A percentile compares a stretch with the other conserved stretches of the same genome.
Conservation (phyloP, 2,113 vertebrate species). For the Petromus typicus region DNA sequence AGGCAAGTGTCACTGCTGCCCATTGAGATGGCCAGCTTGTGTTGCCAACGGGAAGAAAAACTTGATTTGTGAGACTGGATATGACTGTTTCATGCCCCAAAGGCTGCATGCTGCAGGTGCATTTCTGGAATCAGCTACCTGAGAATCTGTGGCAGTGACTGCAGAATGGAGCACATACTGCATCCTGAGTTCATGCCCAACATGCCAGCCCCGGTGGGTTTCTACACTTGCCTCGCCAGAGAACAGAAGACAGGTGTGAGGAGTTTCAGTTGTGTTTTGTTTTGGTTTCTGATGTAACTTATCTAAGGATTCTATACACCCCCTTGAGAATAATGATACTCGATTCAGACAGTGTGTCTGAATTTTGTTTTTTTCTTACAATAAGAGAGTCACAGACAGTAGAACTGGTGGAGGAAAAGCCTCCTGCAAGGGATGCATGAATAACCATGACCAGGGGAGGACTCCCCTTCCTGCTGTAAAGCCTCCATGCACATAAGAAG, state of each 20-base stretch:
- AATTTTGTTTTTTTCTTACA: no score
- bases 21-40: neutral
- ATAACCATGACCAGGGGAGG: no score
- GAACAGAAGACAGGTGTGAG: neutral
- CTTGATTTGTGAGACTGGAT: neutral
- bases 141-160: neutral
- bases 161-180: fast-evolving
- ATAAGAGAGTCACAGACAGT: neutral
- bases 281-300: neutral
- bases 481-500: fast-evolving
- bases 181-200: neutral
- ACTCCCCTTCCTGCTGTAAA: neutral
- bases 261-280: neutral
- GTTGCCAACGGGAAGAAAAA: neutral
- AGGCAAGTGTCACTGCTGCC: neutral
- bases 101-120: neutral
- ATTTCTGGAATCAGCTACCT: neutral
- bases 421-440: no score
- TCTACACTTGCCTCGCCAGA: neutral
- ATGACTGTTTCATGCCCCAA: no score
- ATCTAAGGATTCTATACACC: neutral
- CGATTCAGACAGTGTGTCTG: neutral
- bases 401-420: fast-evolving
- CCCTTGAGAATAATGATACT: neutral
- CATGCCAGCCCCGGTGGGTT: neutral